These are phyloP conservation scores for Phytoseiulus persimilis DNA, from an alignment of 2,888 invertebrate species.

Conservation along the genomic window DNA sequence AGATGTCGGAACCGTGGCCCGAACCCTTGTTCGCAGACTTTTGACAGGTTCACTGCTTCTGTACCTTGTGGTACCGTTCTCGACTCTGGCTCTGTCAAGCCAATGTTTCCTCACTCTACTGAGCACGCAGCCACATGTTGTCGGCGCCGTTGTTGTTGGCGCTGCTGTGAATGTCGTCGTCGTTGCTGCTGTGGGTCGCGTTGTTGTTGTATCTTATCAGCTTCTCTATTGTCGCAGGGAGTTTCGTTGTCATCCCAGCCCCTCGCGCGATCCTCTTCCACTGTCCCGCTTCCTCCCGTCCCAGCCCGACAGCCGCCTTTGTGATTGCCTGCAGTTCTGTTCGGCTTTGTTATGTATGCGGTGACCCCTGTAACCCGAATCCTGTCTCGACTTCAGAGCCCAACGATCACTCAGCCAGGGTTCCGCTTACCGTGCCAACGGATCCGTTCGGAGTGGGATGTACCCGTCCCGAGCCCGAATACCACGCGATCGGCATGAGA, in stretches of 20 bases:
- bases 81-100: background rate
- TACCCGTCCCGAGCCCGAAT: background rate
- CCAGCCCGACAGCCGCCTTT: background rate
- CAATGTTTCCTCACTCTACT: background rate
- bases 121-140: background rate
- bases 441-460: background rate
- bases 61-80: background rate
- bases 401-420: background rate
- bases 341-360: slow-evolving; percentile 38
- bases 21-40: background rate
- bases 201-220: background rate
- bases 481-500: background rate
- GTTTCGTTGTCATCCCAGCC: background rate
- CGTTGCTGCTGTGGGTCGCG: too few species aligned
- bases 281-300: background rate
- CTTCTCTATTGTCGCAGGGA: background rate
- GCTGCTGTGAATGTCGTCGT: background rate
- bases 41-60: background rate
- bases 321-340: slow-evolving; percentile 20
- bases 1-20: background rate
- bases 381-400: background rate
- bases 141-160: background rate
- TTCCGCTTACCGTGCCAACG: background rate
- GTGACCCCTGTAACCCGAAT: slow-evolving; percentile 21
- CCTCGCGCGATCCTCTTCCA: background rate